phyloP scores from a whole-genome alignment of 1,140 invertebrate genomes.

The Eumaeus atala region DNA sequence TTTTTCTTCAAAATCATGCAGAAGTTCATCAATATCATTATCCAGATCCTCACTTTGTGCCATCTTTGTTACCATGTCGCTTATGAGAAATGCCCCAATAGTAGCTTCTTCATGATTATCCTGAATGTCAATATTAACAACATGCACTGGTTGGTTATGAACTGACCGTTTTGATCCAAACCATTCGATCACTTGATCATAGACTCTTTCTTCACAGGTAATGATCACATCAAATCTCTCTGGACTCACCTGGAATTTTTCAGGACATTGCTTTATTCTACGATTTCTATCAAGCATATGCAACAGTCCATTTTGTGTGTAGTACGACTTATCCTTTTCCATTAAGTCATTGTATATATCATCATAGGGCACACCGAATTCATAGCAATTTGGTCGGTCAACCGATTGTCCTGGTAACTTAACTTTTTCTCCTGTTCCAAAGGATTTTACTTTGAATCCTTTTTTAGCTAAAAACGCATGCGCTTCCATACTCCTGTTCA shows the following conservation, averaged over 20 bases:
- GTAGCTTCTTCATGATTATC: slow-evolving; percentile 99
- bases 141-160: slow-evolving; percentile 91
- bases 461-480: slow-evolving; percentile 98
- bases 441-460: slow-evolving; percentile 96
- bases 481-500: slow-evolving; percentile 99
- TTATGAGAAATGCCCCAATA: slow-evolving; percentile 99
- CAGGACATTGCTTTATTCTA: slow-evolving; percentile 94
- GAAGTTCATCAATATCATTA: slow-evolving; percentile 97
- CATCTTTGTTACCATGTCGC: slow-evolving; percentile 94
- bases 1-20: slow-evolving; percentile 96
- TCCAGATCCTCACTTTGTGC: slow-evolving; percentile 94
- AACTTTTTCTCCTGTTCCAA: slow-evolving; percentile 97
- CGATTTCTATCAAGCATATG: slow-evolving; percentile 99
- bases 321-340: slow-evolving; percentile 91
- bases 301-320: slow-evolving; percentile 98
- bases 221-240: slow-evolving; percentile 98
- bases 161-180: slow-evolving; percentile 82
- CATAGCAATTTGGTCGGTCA: slow-evolving; percentile 98
- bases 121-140: slow-evolving; percentile 99
- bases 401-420: slow-evolving; percentile 96
- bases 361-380: slow-evolving; percentile 97
- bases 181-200: slow-evolving; percentile 92
- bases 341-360: slow-evolving; percentile 97
- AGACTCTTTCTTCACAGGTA: slow-evolving; percentile 98
- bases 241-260: slow-evolving; percentile 92